Base-by-base conservation (phyloP, 2,797 vertebrate species). In the Rhinoraja longicauda region DNA sequence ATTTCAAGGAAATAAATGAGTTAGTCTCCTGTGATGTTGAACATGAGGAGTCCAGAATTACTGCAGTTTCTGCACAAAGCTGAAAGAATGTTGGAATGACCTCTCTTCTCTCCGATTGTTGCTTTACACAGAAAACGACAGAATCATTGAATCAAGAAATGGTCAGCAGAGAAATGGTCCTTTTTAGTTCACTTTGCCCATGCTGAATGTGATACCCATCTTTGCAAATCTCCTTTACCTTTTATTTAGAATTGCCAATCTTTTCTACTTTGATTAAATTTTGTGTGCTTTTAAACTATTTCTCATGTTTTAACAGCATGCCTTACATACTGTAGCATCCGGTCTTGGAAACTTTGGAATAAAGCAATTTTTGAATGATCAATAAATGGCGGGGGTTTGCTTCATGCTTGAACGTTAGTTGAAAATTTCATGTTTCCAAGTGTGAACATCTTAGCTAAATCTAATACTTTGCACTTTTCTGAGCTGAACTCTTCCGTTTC, bases 261-360 rank as follows among this genome's bases (percentile, higher is more conserved):
- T 88, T 67, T 67, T 67, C 62, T 64, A 17, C 67, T 67, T 88
- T 88, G 59, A n/a, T 67, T 67, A 88, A 88, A 62, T 26, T 88
- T 88, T 67, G 17, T 88, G n/a, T 64, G 7, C 15, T n/a, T 57
- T 88, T 88, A 88, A 8, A 7, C 62, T 88, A 32, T 88, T 67
- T 67, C n/a, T 32, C 57, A 26, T 26, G 13, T 84, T 57, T 53
- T 62, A 57, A 82, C 45, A 26, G n/a, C 12, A 29, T 32, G 15
- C 57, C 24, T 36, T 32, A 88, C 32, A 88, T 36, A 67, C 21
- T 36, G 17, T 88, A 32, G 15, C 59, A 67, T 64, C 17, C 67
- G 21, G 21, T 32, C 59, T 36, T 88, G 59, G 6, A 36, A 67
- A 62, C 15, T 64, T 86, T n/a, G 13, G 29, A 82, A 53, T 57